These are phyloP conservation scores for Drosophila sp. DNA, from an alignment of 1,140 invertebrate genomes.

Conservation along the genomic window DNA sequence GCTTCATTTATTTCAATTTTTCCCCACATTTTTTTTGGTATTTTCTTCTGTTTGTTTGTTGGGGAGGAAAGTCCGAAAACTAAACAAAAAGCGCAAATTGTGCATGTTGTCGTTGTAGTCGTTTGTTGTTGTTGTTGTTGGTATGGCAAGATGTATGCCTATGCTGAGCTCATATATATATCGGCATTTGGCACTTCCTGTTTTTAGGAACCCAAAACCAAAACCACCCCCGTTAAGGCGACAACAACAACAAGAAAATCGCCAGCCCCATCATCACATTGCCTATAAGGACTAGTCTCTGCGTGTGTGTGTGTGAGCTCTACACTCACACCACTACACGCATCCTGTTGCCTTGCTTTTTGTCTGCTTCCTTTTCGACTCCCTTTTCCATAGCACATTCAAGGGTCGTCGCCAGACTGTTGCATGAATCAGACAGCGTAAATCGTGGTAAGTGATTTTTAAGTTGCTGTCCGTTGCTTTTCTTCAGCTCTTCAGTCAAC, in stretches of 20 bases:
- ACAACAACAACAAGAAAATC: conserved; percentile 21
- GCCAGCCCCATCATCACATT: conserved; percentile 62
- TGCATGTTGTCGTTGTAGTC: conserved; percentile 22
- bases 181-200: conserved; percentile 81
- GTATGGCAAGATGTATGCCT: conserved; percentile 49
- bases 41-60: conserved; percentile 35
- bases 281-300: not conserved
- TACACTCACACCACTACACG: conserved; percentile 29
- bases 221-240: conserved; percentile 54
- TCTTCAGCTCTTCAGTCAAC: conserved; percentile 34
- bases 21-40: conserved; percentile 18
- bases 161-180: conserved; percentile 60
- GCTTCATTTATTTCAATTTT: conserved; percentile 68
- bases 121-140: conserved; percentile 22
- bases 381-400: conserved; percentile 1
- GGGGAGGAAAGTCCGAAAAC: conserved; percentile 66
- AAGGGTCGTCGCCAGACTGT: conserved; percentile 66
- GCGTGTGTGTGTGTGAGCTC: conserved; percentile 7
- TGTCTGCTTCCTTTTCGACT: not conserved
- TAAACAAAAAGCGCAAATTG: conserved; percentile 77
- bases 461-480: conserved; percentile 60
- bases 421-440: conserved; percentile 80
- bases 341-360: conserved; percentile 51
- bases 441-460: conserved; percentile 83
- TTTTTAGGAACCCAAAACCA: conserved; percentile 53